A percentile compares a stretch with the other conserved stretches of the same genome.
Conservation (phyloP, 1,140 invertebrate species). For the Chlorops oryzae region DNA sequence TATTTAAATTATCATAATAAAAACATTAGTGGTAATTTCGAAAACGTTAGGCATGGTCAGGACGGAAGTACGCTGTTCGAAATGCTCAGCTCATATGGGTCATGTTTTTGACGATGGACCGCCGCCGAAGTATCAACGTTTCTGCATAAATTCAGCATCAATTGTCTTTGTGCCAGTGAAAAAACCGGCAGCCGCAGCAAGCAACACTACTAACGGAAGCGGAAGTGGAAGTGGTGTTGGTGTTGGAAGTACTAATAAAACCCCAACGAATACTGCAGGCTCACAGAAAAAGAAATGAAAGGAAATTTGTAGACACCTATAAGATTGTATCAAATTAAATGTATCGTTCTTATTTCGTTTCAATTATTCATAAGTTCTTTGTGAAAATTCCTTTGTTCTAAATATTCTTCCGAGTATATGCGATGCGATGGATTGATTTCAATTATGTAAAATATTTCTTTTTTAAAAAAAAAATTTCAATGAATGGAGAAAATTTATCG, state of each 20-base stretch:
- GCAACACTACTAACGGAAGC: slow-evolving; percentile 21
- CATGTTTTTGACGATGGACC: slow-evolving; percentile 98
- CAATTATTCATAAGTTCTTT: no score
- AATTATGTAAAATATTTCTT: no score
- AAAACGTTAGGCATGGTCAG: slow-evolving; percentile 67
- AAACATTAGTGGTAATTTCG: slow-evolving; percentile 45
- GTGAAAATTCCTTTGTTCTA: no score
- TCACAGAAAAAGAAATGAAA: no score
- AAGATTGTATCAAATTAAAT: no score
- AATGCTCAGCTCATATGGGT: slow-evolving; percentile 90
- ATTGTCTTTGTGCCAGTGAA: slow-evolving; percentile 62
- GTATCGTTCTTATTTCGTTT: no score
- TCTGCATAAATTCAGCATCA: slow-evolving; percentile 92
- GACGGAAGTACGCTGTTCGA: slow-evolving; percentile 79
- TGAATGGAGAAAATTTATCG: no score
- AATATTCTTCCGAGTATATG: no score
- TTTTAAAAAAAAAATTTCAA: no score
- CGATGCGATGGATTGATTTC: no score
- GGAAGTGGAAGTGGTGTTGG: no score
- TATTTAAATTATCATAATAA: slow-evolving; percentile 13
- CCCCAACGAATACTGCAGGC: slow-evolving; percentile 6
- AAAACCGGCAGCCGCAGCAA: slow-evolving; percentile 20
- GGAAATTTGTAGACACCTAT: no score
- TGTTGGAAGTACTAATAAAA: neutral
- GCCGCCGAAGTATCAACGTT: slow-evolving; percentile 83